Conservation (phyloP, 2,797 vertebrate genomes). For the Columba guinea region DNA sequence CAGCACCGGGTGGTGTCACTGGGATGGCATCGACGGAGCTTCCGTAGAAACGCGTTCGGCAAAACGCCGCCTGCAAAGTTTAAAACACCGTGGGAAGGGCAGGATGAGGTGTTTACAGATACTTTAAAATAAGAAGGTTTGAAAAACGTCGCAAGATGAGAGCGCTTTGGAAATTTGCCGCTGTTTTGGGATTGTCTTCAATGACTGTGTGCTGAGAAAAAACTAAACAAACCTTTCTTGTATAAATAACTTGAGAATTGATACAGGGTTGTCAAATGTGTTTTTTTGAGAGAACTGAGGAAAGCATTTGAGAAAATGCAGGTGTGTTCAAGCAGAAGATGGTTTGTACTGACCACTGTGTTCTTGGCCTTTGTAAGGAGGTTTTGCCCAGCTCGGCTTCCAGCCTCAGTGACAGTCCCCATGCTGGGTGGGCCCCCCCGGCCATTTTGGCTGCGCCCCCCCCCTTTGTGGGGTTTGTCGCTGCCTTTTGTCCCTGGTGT, state of each 20-base stretch:
- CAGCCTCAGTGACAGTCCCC: rapidly evolving
- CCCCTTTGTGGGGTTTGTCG: rapidly evolving
- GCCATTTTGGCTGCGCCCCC: rapidly evolving
- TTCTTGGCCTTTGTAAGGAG: not conserved
- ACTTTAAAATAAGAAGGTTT: not conserved
- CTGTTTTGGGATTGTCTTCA: not conserved
- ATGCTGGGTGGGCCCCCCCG: not conserved
- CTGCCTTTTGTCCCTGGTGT: not conserved
- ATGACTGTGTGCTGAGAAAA: rapidly evolving
- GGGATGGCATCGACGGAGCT: rapidly evolving
- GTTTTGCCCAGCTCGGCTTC: not conserved
- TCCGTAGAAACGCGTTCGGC: rapidly evolving
- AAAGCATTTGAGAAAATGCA: rapidly evolving
- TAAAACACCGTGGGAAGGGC: not conserved
- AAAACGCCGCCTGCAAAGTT: not conserved
- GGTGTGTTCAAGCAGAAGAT: not conserved
- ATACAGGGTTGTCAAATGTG: not conserved
- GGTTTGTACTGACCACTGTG: not conserved
- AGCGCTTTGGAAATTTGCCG: not conserved
- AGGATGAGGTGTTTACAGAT: not conserved
- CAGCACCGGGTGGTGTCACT: rapidly evolving
- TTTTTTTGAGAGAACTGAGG: not conserved
- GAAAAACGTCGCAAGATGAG: rapidly evolving
- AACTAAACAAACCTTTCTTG: not conserved
- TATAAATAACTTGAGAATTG: not conserved